Evolutionary conservation across 2,888 invertebrate species (phyloP), one percentile per base, ranked within the genome.

Genomic region (Cantharis nigra): DNA sequence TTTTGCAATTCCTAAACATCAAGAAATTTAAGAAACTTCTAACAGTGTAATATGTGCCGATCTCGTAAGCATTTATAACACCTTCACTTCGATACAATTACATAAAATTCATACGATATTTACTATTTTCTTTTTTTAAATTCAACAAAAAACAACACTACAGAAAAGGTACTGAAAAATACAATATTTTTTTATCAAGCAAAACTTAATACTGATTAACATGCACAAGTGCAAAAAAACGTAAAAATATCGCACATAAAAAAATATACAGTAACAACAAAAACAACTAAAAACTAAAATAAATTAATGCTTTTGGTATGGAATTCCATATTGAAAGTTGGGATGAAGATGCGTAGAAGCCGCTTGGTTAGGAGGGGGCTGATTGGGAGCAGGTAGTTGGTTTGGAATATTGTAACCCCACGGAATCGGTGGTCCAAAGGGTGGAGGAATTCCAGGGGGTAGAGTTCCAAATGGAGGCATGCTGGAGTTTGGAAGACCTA

Each of bases 391-490:
- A 49, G 49, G 49, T 49, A 49, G 49, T 49, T 49, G 49, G n/a
- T n/a, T 49, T 49, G 49, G 65, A 26, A 78, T 63, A 49, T 71
- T 72, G 23, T 74, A 78, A 5, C 64, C 65, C 78, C 78, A 78
- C 2, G 70, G 80, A 74, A 81, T 74, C n/a, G 80, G 81, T 9
- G 81, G 80, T 64, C 78, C 77, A 69, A 80, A 79, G 2, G 75
- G 75, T n/a, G 78, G 80, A 20, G 81, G 77, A 18, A 79, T 77
- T 65, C 72, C 79, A 9, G 69, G 74, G 5, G 63, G 69, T 20
- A 71, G 62, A 26, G 70, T 28, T 9, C 65, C 28, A 67, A 70
- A 72, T 14, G 72, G 70, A 63, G 78, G 75, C 69, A 78, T 63
- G 14, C 69, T 33, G n/a, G 75, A 63, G 62, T 75, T 78, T 70